Evolutionary conservation across 2,797 vertebrate species (phyloP), one percentile per base, ranked within the genome.

Genomic region (Pygocentrus nattereri): DNA sequence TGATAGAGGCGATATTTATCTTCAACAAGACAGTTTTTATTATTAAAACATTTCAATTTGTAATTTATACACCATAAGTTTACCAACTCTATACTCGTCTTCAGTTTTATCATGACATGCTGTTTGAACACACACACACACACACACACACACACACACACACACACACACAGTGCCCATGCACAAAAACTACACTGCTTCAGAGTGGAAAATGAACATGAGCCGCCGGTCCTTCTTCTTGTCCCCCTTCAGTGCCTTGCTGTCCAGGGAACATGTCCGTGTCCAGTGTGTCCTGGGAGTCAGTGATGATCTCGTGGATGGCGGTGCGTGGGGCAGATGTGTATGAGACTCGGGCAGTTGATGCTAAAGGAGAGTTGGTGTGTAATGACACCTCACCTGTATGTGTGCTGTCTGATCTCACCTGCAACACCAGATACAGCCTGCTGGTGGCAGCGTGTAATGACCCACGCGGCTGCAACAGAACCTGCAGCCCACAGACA

Each of bases 181-280:
- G n/a, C n/a, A n/a, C n/a, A n/a, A n/a, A n/a, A n/a, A n/a, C n/a
- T n/a, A n/a, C n/a, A n/a, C n/a, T n/a, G n/a, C n/a, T n/a, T n/a
- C n/a, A n/a, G n/a, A n/a, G n/a, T n/a, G n/a, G n/a, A n/a, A n/a
- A n/a, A n/a, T n/a, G n/a, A n/a, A n/a, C n/a, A n/a, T n/a, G n/a
- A n/a, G n/a, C n/a, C n/a, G n/a, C n/a, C n/a, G n/a, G n/a, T n/a
- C n/a, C n/a, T n/a, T n/a, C n/a, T n/a, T n/a, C n/a, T n/a, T n/a
- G n/a, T n/a, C n/a, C n/a, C n/a, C n/a, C n/a, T n/a, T 79, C 90
- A 99, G 97, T 96, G 54, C 96, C 96, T 1, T 98, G 98, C 62
- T 98, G 97, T 88, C 97, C 97, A 10, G 90, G 89, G 8, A 87
- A 88, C 41, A 89, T 97, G 6, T 89, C 87, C 0, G 88, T 96